Evolutionary conservation across 2,797 vertebrate genomes (phyloP).

Genomic region (Austrolebias charrua): DNA sequence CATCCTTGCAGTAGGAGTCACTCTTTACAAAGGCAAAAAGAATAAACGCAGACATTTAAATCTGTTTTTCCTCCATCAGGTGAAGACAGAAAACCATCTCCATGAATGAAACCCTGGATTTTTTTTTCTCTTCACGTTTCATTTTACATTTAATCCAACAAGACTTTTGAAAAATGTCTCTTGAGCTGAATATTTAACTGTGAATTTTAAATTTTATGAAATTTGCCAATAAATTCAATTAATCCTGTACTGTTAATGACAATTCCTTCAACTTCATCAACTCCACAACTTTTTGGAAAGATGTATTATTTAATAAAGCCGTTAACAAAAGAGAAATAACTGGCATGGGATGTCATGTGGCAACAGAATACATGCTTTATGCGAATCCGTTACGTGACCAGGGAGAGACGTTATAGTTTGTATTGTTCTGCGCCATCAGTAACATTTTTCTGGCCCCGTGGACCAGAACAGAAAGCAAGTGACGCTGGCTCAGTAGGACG

Average conservation of each 20-base stretch:
- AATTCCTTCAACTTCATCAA: not conserved
- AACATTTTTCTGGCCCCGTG: slow-evolving; percentile 50
- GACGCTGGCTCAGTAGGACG: slow-evolving; percentile 59
- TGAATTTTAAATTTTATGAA: not conserved
- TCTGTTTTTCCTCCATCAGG: slow-evolving; percentile 21
- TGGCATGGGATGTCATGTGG: slow-evolving; percentile 68
- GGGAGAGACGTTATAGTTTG: slow-evolving; percentile 52
- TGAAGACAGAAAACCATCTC: slow-evolving; percentile 19
- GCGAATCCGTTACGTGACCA: slow-evolving; percentile 53
- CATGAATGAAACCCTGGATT: slow-evolving; percentile 1
- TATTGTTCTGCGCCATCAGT: slow-evolving; percentile 50
- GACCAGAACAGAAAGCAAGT: slow-evolving; percentile 62
- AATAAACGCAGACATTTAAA: not conserved
- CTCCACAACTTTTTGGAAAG: slow-evolving; percentile 41
- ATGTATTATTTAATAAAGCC: slow-evolving; percentile 72
- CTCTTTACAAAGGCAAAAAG: slow-evolving; percentile 3
- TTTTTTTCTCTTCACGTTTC: not conserved
- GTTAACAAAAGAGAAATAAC: slow-evolving; percentile 46
- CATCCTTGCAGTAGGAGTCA: not conserved
- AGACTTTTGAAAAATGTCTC: not conserved
- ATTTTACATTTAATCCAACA: not conserved
- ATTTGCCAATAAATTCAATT: not conserved
- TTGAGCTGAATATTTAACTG: slow-evolving; percentile 6
- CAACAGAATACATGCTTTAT: slow-evolving; percentile 63
- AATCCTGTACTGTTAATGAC: no score